Evolutionary conservation across 2,797 vertebrate genomes (phyloP).

Genomic region (Sitta carolinensis): DNA sequence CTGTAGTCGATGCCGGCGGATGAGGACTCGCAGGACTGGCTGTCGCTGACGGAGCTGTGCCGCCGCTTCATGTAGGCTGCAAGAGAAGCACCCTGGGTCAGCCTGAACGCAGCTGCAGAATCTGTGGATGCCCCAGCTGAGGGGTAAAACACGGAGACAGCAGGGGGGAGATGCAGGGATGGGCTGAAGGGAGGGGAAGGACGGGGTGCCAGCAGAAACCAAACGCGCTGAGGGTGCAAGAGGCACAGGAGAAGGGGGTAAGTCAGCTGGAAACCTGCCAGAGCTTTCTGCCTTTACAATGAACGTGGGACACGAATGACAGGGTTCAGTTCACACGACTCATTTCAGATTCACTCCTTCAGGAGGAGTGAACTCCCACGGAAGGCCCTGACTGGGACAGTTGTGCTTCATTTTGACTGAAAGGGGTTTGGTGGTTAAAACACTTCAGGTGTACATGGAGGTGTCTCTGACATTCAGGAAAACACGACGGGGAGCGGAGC

Average conservation of each 20-base stretch:
- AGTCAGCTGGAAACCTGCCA: neutral
- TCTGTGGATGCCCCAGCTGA: neutral
- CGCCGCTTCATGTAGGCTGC: slow-evolving; percentile 95
- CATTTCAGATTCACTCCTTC: neutral
- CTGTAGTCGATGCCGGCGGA: slow-evolving; percentile 84
- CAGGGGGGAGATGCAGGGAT: neutral
- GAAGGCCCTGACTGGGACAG: neutral
- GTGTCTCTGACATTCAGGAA: neutral
- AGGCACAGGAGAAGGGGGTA: neutral
- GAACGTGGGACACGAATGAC: neutral
- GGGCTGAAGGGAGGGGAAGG: neutral
- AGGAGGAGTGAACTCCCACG: neutral
- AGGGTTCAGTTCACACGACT: neutral
- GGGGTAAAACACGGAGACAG: rapidly evolving
- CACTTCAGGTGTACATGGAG: neutral
- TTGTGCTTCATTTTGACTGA: neutral
- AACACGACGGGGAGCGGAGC: neutral
- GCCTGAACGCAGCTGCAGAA: neutral
- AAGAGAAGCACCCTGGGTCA: slow-evolving; percentile 2
- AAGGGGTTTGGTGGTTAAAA: neutral
- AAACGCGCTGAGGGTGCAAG: neutral
- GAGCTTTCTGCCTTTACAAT: neutral
- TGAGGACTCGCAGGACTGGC: slow-evolving; percentile 84
- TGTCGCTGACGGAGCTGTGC: slow-evolving; percentile 92
- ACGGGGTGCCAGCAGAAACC: neutral